Conservation (phyloP, 2,797 vertebrate genomes). For the Takifugu ocellatus region DNA sequence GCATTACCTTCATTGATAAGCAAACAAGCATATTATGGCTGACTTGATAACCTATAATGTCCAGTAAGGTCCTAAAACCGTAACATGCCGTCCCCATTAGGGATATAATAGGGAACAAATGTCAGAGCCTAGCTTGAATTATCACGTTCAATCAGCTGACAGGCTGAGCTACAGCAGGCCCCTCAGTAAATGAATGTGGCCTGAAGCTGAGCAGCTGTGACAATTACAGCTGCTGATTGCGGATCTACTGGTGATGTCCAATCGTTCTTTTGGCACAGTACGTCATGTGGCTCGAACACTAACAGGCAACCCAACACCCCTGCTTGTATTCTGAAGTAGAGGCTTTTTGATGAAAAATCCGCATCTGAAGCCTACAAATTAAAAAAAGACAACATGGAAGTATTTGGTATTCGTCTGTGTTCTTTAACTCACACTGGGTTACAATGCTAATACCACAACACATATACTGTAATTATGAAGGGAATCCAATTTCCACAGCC, state of each 20-base stretch:
- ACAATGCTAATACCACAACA: too few species aligned
- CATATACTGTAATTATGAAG: not conserved
- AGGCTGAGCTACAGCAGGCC: conserved; percentile 8
- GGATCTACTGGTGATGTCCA: conserved; percentile 12
- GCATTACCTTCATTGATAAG: conserved; percentile 41
- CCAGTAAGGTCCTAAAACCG: conserved; percentile 23
- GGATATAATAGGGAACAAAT: conserved; percentile 31
- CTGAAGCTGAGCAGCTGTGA: conserved; percentile 15
- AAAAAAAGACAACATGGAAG: not conserved
- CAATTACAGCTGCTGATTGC: conserved; percentile 36
- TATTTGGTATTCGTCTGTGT: too few species aligned
- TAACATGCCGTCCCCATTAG: conserved; percentile 23
- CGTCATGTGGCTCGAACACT: conserved; percentile 39
- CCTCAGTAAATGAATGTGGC: conserved; percentile 11
- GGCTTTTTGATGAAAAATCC: conserved; percentile 13
- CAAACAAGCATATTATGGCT: conserved; percentile 14
- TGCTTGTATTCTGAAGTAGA: conserved; percentile 20
- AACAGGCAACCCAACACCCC: not conserved
- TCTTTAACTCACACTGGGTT: too few species aligned
- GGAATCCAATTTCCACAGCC: conserved; percentile 35
- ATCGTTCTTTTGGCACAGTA: conserved; percentile 27
- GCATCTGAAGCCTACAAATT: conserved; percentile 16
- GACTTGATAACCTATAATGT: conserved; percentile 30
- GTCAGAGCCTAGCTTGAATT: conserved; percentile 20
- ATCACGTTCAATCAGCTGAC: conserved; percentile 24